Evolutionary conservation across 2,113 vertebrate species (phyloP).

Genomic region (Gobiocypris rarus): DNA sequence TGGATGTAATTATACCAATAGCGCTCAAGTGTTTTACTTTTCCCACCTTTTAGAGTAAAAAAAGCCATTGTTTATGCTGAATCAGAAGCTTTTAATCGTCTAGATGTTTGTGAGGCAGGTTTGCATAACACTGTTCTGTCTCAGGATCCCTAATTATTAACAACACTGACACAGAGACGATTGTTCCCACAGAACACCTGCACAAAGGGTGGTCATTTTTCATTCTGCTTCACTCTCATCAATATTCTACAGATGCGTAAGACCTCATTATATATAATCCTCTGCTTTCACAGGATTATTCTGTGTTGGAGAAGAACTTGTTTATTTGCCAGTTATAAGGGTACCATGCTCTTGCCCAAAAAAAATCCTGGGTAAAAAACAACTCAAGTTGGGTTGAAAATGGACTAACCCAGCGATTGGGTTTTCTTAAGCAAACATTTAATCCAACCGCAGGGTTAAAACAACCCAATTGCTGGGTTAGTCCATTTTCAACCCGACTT

Average conservation of each 20-base stretch:
- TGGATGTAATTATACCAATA: slow-evolving; percentile 3
- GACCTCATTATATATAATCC: neutral
- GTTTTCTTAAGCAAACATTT: too few relatives aligned
- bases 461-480: too few relatives aligned
- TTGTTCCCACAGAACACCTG: slow-evolving; percentile 47
- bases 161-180: slow-evolving; percentile 31
- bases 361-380: too few relatives aligned
- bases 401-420: too few relatives aligned
- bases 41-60: slow-evolving; percentile 20
- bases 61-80: slow-evolving; percentile 17
- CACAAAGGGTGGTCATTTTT: neutral
- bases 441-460: too few relatives aligned
- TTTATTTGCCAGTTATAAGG: neutral
- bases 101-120: slow-evolving; percentile 29
- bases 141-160: slow-evolving; percentile 34
- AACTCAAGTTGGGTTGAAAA: too few relatives aligned
- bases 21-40: neutral
- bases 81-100: slow-evolving; percentile 26
- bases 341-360: neutral
- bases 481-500: too few relatives aligned
- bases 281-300: slow-evolving; percentile 24
- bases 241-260: neutral
- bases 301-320: neutral
- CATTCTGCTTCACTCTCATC: neutral
- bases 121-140: slow-evolving; percentile 35